Conservation (phyloP, 1,140 invertebrate genomes). For the Hyles euphorbiae region DNA sequence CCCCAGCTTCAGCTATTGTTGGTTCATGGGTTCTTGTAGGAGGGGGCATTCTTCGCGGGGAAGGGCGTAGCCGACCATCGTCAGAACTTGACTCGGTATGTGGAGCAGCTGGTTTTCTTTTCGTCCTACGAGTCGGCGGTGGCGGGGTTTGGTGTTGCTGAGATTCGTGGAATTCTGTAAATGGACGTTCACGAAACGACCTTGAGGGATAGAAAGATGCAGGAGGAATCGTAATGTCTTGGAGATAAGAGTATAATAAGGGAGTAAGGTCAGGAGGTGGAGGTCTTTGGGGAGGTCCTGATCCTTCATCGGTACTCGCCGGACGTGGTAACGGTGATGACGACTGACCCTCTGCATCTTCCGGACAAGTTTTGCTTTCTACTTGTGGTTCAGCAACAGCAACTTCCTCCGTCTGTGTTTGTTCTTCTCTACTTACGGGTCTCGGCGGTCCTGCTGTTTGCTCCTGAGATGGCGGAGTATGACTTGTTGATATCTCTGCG, state of each 20-base stretch:
- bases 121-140: slow-evolving; percentile 50
- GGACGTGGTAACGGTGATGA: slow-evolving; percentile 42
- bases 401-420: slow-evolving; percentile 64
- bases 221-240: slow-evolving; percentile 62
- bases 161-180: slow-evolving; percentile 48
- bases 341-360: slow-evolving; percentile 17
- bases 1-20: slow-evolving; percentile 78
- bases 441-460: slow-evolving; percentile 26
- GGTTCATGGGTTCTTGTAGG: slow-evolving; percentile 69
- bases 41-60: slow-evolving; percentile 56
- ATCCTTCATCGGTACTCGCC: slow-evolving; percentile 37
- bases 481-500: slow-evolving; percentile 59
- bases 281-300: slow-evolving; percentile 72
- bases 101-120: slow-evolving; percentile 53
- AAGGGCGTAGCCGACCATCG: slow-evolving; percentile 60
- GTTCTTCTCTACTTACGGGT: slow-evolving; percentile 57
- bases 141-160: slow-evolving; percentile 50
- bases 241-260: slow-evolving; percentile 75
- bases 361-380: slow-evolving; percentile 19
- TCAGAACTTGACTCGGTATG: slow-evolving; percentile 73
- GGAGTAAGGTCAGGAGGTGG: slow-evolving; percentile 74
- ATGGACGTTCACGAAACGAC: slow-evolving; percentile 51
- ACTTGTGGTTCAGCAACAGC: slow-evolving; percentile 12
- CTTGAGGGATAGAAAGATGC: slow-evolving; percentile 66
- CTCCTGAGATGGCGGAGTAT: slow-evolving; percentile 18